A percentile compares a stretch with the other conserved stretches of the same genome.
These are phyloP conservation scores for Netta rufina DNA, from an alignment of 2,797 vertebrate genomes.

Conservation along the genomic window DNA sequence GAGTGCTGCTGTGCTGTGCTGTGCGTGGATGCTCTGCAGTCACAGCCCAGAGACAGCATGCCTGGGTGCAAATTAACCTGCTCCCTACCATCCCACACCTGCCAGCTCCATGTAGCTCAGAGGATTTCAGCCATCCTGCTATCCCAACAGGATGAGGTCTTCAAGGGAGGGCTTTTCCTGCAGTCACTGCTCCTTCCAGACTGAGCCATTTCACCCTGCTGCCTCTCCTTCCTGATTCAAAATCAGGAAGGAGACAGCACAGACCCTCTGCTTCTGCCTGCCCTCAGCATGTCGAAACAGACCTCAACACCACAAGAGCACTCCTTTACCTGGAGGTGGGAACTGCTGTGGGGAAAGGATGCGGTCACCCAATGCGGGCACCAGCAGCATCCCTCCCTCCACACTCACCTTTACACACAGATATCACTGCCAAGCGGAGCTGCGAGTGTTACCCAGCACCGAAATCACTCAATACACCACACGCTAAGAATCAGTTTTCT, in stretches of 20 bases:
- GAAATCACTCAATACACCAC: background rate
- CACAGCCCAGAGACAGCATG: background rate
- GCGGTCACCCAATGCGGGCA: fast-evolving
- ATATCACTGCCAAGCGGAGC: fast-evolving
- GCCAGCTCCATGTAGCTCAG: background rate
- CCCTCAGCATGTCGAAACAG: background rate
- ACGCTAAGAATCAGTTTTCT: background rate
- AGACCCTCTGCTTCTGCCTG: background rate
- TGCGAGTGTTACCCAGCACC: background rate
- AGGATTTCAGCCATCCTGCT: background rate
- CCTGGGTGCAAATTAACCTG: slow-evolving; percentile 35
- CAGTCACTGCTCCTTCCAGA: background rate
- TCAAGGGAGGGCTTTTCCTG: background rate
- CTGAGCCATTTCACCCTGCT: background rate
- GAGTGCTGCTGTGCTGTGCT: background rate
- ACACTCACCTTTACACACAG: background rate
- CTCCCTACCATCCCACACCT: background rate
- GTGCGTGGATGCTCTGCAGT: background rate
- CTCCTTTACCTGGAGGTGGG: background rate
- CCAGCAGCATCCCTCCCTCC: background rate
- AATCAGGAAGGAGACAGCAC: background rate
- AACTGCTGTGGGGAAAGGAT: background rate
- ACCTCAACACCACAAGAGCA: background rate
- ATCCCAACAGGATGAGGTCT: background rate
- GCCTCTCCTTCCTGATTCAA: background rate